Evolutionary conservation across 2,113 vertebrate species (phyloP), one percentile per base, ranked within the genome.

Genomic region (Stegastes partitus): DNA sequence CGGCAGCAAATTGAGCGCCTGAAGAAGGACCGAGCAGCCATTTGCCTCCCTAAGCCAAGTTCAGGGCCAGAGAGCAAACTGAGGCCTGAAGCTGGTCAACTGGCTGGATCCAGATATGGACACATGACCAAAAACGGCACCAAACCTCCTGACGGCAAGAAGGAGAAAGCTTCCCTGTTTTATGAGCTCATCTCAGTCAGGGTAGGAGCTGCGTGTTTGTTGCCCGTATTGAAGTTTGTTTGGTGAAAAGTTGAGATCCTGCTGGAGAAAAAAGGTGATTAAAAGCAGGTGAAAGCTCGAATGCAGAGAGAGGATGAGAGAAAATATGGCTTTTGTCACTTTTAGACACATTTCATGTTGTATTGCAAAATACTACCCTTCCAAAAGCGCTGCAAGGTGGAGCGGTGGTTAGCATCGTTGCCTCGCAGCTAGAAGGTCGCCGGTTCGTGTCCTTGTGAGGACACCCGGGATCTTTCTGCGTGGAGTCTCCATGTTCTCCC

Each of bases 81-180:
- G 28, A 91, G 88, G 68, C 84, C 89, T 0, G 92, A 92, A 63
- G 85, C 79, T 49, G 90, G 82, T 44, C 86, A 87, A 3, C 91
- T 89, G 14, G 84, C 89, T 0, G 86, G 91, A 74, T 26, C 73
- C n/a, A 87, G 89, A 79, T 74, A 53, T 16, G 84, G 68, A 70
- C 77, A 82, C 2, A 5, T 55, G 62, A 55, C 57, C 2, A 89
- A 81, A 51, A 81, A 92, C 11, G 72, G 28, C 37, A 0, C 42
- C 39, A 86, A 71, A 64, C 71, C 80, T 11, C 66, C 82, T 1
- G 92, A 92, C 56, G 88, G 82, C 70, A 91, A 79, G 80, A 91
- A 89, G 39, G 95, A 95, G 74, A 97, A 96, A 89, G 73, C 73
- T 0, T 93, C 93, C 53, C 88, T 97, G 73, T 91, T 96, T 83